These are phyloP conservation scores for Colistium nudipinnis DNA, from an alignment of 2,113 vertebrate species.

Conservation along the genomic window DNA sequence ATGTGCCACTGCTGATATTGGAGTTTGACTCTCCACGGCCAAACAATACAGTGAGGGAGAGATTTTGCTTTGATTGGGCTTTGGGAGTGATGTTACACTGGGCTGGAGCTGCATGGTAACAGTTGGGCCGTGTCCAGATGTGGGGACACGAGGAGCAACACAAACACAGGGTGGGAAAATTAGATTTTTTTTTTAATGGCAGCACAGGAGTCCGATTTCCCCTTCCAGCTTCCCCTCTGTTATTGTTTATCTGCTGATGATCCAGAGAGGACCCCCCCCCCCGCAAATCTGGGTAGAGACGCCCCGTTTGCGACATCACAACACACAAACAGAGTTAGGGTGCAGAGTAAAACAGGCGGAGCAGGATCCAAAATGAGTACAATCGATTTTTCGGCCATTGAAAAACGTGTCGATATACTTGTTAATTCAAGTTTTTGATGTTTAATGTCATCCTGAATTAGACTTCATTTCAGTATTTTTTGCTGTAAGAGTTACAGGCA, in stretches of 20 bases:
- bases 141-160: conserved; percentile 7
- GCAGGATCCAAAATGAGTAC: conserved; percentile 5
- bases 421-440: too few relatives aligned
- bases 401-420: not conserved
- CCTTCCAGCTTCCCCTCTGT: not conserved
- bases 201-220: not conserved
- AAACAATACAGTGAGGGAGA: conserved; percentile 77
- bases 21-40: conserved; percentile 78
- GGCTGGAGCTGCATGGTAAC: conserved; percentile 22
- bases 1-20: conserved; percentile 83
- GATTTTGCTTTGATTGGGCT: conserved; percentile 83
- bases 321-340: conserved; percentile 9
- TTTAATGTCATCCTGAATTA: too few relatives aligned
- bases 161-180: conserved; percentile 10
- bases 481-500: not conserved
- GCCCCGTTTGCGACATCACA: not conserved
- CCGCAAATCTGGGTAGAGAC: conserved; percentile 4
- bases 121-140: conserved; percentile 40
- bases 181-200: not conserved
- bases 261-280: conserved; percentile 9
- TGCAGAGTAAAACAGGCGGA: not conserved
- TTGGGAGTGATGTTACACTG: conserved; percentile 52
- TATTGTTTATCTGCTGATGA: not conserved
- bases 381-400: not conserved
- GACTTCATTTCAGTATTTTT: not conserved